Percentiles rank a stretch among this genome's conserved stretches.
These are phyloP conservation scores for Chelonoidis abingdonii DNA, from an alignment of 2,113 vertebrate species.

Conservation along the genomic window DNA sequence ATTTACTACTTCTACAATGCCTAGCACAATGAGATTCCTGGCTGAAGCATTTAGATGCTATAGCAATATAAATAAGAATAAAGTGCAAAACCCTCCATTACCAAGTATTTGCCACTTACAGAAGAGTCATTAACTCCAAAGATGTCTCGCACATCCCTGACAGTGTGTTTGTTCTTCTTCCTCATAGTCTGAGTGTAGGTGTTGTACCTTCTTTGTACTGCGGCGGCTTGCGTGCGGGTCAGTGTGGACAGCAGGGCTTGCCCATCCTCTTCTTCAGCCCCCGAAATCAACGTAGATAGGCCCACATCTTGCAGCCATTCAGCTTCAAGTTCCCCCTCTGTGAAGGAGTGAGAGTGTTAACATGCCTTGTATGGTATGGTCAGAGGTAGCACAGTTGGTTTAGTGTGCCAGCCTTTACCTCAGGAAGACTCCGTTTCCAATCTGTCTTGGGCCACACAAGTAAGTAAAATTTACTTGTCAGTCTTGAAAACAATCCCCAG, in stretches of 20 bases:
- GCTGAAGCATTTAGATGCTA: background rate
- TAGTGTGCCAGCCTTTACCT: background rate
- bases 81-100: background rate
- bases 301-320: slow-evolving; percentile 95
- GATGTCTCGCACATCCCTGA: slow-evolving; percentile 91
- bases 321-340: slow-evolving; percentile 93
- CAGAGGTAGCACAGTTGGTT: background rate
- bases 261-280: slow-evolving; percentile 81
- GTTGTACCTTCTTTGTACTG: slow-evolving; percentile 90
- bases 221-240: slow-evolving; percentile 90
- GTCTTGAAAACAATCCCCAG: background rate
- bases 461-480: background rate
- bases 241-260: slow-evolving; percentile 92
- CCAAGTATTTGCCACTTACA: slow-evolving; percentile 74
- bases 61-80: background rate
- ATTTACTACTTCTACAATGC: background rate
- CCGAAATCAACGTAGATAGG: slow-evolving; percentile 88
- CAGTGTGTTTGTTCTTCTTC: slow-evolving; percentile 87
- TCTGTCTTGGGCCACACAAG: background rate
- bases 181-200: slow-evolving; percentile 93
- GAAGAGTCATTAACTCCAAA: slow-evolving; percentile 83
- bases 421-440: background rate
- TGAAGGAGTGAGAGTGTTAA: background rate
- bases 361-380: background rate
- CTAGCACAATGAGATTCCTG: background rate